A percentile compares a stretch with the other conserved stretches of the same genome.
These are phyloP conservation scores for Zhuqinia jingwanae DNA, from an alignment of 2,888 invertebrate species.

Conservation along the genomic window DNA sequence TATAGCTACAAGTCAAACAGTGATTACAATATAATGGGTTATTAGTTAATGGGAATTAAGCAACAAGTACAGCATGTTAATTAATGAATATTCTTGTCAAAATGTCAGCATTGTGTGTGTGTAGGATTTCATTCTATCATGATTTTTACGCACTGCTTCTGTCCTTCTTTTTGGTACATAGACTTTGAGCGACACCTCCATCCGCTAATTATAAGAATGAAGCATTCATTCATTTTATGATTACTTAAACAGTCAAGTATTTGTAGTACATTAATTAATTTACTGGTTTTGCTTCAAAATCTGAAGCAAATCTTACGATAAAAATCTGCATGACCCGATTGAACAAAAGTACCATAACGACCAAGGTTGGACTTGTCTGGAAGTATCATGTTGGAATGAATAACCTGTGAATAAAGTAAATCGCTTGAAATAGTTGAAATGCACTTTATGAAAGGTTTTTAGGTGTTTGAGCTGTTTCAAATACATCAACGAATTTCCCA, in stretches of 20 bases:
- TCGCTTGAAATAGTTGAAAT: too few relatives aligned
- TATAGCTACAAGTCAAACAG: not conserved
- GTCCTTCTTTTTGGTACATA: not conserved
- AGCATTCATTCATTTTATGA: not conserved
- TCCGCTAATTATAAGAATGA: not conserved
- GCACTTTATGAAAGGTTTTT: too few relatives aligned
- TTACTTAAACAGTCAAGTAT: not conserved
- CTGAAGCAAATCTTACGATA: constrained; percentile 28
- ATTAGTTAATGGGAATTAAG: too few relatives aligned
- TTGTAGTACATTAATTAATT: too few relatives aligned
- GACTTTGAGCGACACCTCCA: constrained; percentile 3
- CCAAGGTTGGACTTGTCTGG: not conserved
- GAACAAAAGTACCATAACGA: constrained; percentile 31
- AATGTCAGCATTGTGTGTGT: too few relatives aligned
- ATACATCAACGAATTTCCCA: constrained; percentile 48
- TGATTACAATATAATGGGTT: too few relatives aligned
- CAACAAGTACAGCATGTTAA: too few relatives aligned
- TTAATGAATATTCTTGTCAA: too few relatives aligned
- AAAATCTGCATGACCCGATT: constrained; percentile 54
- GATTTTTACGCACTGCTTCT: not conserved
- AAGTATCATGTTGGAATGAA: constrained; percentile 48
- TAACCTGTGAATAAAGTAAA: constrained; percentile 12
- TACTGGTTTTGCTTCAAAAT: not conserved
- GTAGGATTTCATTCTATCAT: not conserved
- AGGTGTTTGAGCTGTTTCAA: too few relatives aligned